These are phyloP conservation scores for Lasioglossum villosulum DNA, from an alignment of 2,888 invertebrate genomes.

Conservation along the genomic window DNA sequence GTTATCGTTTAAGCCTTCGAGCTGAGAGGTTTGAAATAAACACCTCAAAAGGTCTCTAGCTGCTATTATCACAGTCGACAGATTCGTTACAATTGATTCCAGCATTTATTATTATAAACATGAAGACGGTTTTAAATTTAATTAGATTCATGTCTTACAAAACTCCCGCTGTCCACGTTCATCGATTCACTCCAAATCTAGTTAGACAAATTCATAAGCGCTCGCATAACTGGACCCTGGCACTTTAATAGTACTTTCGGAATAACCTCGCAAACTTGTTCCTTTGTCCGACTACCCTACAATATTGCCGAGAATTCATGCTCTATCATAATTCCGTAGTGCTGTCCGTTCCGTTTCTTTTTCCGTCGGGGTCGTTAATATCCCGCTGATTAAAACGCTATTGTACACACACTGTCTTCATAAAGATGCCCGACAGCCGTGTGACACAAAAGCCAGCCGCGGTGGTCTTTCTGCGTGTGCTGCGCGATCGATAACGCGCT, in stretches of 20 bases:
- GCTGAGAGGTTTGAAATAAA: background rate
- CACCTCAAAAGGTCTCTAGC: background rate
- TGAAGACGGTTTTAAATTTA: background rate
- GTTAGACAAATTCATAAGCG: too few relatives aligned
- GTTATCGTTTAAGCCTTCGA: background rate
- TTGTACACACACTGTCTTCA: conserved; percentile 18
- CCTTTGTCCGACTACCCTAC: background rate
- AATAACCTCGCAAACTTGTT: background rate
- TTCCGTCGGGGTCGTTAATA: conserved; percentile 27
- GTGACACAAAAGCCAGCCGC: conserved; percentile 46
- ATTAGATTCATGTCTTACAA: too few relatives aligned
- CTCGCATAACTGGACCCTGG: too few relatives aligned
- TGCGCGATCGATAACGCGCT: conserved; percentile 54
- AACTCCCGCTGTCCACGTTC: too few relatives aligned
- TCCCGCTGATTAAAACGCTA: conserved; percentile 48
- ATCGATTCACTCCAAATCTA: too few relatives aligned
- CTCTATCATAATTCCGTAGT: background rate
- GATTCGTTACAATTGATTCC: background rate
- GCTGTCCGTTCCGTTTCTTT: background rate
- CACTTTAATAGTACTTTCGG: background rate
- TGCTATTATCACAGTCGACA: background rate
- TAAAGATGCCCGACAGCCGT: conserved; percentile 39
- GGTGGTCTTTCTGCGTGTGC: conserved; percentile 49
- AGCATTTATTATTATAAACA: too few relatives aligned
- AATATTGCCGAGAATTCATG: background rate